These are phyloP conservation scores for Drosophila recens DNA, from an alignment of 2,888 invertebrate genomes.

Conservation along the genomic window DNA sequence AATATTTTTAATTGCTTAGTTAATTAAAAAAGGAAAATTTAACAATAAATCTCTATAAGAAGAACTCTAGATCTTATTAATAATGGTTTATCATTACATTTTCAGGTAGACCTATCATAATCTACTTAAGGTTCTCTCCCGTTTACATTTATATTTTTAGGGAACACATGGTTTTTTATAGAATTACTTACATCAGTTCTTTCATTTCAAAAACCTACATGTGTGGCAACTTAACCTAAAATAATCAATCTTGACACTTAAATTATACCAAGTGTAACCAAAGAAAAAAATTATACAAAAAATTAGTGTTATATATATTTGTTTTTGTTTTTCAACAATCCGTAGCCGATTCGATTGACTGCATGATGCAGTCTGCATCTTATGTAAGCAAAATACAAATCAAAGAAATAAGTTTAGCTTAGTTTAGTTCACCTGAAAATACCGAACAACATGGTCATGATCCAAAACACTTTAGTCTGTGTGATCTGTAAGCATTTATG, in stretches of 20 bases:
- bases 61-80: no score
- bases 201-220: neutral
- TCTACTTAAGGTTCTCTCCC: no score
- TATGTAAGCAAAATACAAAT: neutral
- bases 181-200: neutral
- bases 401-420: neutral
- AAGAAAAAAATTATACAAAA: neutral
- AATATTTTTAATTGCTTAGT: no score
- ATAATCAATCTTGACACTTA: conserved; percentile 1
- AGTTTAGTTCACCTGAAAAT: neutral
- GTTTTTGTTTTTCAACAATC: neutral
- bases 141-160: neutral
- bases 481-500: neutral
- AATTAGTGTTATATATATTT: neutral
- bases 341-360: conserved; percentile 5
- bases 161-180: neutral
- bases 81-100: neutral
- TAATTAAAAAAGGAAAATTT: no score
- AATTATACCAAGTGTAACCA: neutral
- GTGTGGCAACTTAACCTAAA: neutral
- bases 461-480: neutral
- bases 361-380: neutral
- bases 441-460: conserved; percentile 11
- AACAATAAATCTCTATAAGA: no score
- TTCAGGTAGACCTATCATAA: neutral